Evolutionary conservation across 1,140 invertebrate species (phyloP).

Genomic region (Phymorhynchus buccinoides): DNA sequence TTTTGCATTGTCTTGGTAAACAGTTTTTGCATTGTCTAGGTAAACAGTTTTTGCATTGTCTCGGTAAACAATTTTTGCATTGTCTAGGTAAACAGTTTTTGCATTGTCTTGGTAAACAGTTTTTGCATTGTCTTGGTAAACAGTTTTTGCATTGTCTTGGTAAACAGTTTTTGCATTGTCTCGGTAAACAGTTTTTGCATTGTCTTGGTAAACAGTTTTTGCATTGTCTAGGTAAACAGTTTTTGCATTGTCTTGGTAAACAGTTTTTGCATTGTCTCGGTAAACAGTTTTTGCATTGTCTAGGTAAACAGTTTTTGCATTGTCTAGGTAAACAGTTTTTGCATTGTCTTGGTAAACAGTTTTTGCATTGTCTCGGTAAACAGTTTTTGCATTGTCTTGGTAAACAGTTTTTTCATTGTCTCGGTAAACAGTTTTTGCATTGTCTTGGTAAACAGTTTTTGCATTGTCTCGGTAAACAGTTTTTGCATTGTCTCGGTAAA

Average conservation of each 20-base stretch:
- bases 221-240: not conserved
- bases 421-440: slow-evolving; percentile 3
- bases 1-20: not conserved
- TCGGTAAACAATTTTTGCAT: not conserved
- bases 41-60: slow-evolving; percentile 15
- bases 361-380: not conserved
- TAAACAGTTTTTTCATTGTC: slow-evolving; percentile 15
- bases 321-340: not conserved
- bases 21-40: slow-evolving; percentile 32
- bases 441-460: slow-evolving; percentile 36
- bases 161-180: slow-evolving; percentile 15
- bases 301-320: slow-evolving; percentile 25
- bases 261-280: not conserved
- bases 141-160: slow-evolving; percentile 32
- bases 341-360: slow-evolving; percentile 38
- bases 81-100: no score
- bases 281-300: slow-evolving; percentile 24
- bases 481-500: slow-evolving; percentile 37
- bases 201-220: slow-evolving; percentile 36
- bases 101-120: slow-evolving; percentile 38
- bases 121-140: not conserved
- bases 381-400: slow-evolving; percentile 32
- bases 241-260: slow-evolving; percentile 38
- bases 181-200: slow-evolving; percentile 3
- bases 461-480: not conserved